Percentiles rank a stretch among this genome's conserved stretches.
phyloP scores from a whole-genome alignment of 23 tunicate genomes.

The Botrylloides violaceus region DNA sequence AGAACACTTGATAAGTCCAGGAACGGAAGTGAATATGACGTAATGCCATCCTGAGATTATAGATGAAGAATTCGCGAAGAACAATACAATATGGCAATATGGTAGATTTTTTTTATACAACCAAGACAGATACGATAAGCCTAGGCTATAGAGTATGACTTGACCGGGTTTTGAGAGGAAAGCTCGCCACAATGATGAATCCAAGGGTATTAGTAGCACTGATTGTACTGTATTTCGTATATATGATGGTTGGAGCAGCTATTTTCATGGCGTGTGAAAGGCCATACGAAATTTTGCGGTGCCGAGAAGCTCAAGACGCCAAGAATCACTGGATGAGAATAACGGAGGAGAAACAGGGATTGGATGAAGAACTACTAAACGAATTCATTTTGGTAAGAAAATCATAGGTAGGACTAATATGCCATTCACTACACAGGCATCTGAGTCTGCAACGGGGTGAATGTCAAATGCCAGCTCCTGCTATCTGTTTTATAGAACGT shows the following conservation, averaged over 20 bases:
- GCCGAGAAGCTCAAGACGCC: constrained; percentile 12
- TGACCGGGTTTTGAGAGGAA: too few relatives aligned
- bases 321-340: constrained; percentile 18
- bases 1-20: too few relatives aligned
- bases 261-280: constrained; percentile 27
- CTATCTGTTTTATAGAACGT: constrained; percentile 23
- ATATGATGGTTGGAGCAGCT: constrained; percentile 35
- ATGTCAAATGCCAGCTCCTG: too few relatives aligned
- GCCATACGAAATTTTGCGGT: constrained; percentile 15
- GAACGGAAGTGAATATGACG: not conserved
- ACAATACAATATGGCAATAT: not conserved
- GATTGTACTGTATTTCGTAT: constrained; percentile 19
- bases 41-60: not conserved
- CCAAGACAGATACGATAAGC: not conserved
- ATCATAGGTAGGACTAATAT: too few relatives aligned
- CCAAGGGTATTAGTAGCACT: constrained; percentile 8
- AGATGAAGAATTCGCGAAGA: too few relatives aligned
- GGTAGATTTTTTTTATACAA: not conserved
- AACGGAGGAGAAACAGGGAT: not conserved
- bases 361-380: constrained; percentile 11
- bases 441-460: too few relatives aligned
- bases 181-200: constrained; percentile 15
- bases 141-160: too few relatives aligned
- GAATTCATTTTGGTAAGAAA: constrained; percentile 13
- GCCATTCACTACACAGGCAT: too few relatives aligned